Evolutionary conservation across 1,140 invertebrate genomes (phyloP), one percentile per base, ranked within the genome.

Genomic region (Agrilus planipennis): DNA sequence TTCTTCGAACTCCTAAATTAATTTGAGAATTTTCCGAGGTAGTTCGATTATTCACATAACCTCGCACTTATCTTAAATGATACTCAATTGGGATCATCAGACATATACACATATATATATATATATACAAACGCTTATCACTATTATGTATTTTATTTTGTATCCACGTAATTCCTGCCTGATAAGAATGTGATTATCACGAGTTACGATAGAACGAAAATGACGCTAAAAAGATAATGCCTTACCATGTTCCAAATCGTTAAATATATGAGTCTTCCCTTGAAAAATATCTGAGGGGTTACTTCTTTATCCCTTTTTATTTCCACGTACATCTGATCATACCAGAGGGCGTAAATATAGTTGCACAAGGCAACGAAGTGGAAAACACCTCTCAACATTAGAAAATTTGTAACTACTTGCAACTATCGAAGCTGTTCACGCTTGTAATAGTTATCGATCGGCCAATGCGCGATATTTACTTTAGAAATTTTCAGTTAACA

Each of bases 181-280:
- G 28, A 12, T n/a, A 29, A 34, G 7, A 17, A 34, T 17, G 19
- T 34, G 19, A 16, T 19, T 17, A 34, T 19, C 16, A n/a, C 11
- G 16, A 34, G 4, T 17, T 15, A 34, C 16, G 4, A 10, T 17
- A 3, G 16, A 9, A 16, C 31, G 15, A 20, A 32, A 32, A 32
- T 9, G 30, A 9, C 30, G 6, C 15, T 17, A 18, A 6, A 9
- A 21, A 19, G 19, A 17, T 32, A 11, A 7, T 39, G 11, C 35
- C 39, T 39, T 29, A 46, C 45, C 45, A 46, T 42, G 43, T 46
- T 46, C 41, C 41, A 46, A 17, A 43, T 25, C 1, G 45, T 46
- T 19, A 46, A 30, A 39, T 36, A 46, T 22, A 38, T 46, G 10
- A 46, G 22, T 2, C 41, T 20, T 3, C 45, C 45, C 19, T 39